Evolutionary conservation across 2,797 vertebrate genomes (phyloP), one percentile per base, ranked within the genome.

Genomic region (Staurois parvus): DNA sequence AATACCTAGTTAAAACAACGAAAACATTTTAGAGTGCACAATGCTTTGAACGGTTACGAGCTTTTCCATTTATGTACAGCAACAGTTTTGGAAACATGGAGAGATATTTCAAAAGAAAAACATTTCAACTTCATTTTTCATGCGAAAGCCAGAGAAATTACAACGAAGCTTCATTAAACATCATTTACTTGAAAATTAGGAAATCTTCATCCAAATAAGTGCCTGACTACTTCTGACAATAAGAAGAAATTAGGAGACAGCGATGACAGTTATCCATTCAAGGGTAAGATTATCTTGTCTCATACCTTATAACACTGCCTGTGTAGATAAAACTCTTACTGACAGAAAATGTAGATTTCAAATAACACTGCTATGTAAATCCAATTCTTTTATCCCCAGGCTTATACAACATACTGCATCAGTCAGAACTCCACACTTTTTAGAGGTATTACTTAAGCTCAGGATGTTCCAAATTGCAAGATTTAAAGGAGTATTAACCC

Each of bases 271-370:
- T 13, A 64, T 77, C 75, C 56, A 26, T 34, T 40, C 62, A 67
- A 30, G 37, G 66, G 62, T 45, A 26, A 79, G 76, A 79, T 79
- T 68, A 79, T 45, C 76, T 68, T 45, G 76, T 79, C 62, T 79
- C 76, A 79, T 68, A 45, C 37, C 64, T 67, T 28, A 19, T 12
- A 19, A 52, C 21, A 17, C 52, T 62, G 30, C 74, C 52, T 76
- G 29, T 40, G 56, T n/a, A 6, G 75, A 77, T 77, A 77, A 64
- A 24, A 30, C 56, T 76, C 74, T 37, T 76, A 62, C 13, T 32
- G 29, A 8, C 73, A 8, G 26, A 29, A 73, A 45, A 48, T 6
- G 42, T 19, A 9, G 30, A 64, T 37, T 37, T 37, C 56, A 77
- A 37, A 77, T 56, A 6, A 15, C 32, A 77, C 32, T 13, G n/a